Evolutionary conservation across 2,113 vertebrate species (phyloP), one percentile per base, ranked within the genome.

Genomic region (Caracal caracal): DNA sequence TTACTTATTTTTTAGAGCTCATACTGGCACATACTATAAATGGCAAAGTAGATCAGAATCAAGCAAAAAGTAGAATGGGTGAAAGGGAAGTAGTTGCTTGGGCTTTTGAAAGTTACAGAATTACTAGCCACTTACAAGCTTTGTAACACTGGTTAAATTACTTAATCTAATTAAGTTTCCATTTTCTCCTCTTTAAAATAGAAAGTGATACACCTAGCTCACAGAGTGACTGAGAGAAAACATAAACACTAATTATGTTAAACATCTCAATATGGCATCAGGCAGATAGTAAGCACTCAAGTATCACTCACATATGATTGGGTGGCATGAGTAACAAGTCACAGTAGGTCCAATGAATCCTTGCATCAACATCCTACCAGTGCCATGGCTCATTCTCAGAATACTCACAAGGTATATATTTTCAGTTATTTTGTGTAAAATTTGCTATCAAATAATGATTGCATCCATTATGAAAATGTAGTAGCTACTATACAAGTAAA

Each of bases 381-480:
- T 53, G 47, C 28, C 56, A 66, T 35, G n/a, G 35, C 59, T 88
- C 56, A 56, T 35, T 75, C 66, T 89, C 68, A 81, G 10, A 82
- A 82, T 51, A 89, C 19, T 82, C 19, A 94, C 20, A 61, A 71
- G 43, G 26, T 40, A 1, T 35, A n/a, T 80, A 61, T 30, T 43
- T 82, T 82, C 51, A 94, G 13, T 61, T 35, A 70, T 70, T 83
- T 71, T 92, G 28, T 59, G 6, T 78, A 78, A 78, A 87, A 11
- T 65, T 92, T 95, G 11, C 35, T 94, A 19, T 88, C 91, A 79
- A 93, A 71, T 65, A 89, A 86, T 33, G 9, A 86, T 43, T 90
- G 1, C 4, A 81, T 75, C 33, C 15, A 95, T 95, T 75, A 87
- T 78, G 33, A 68, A 90, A 90, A 78, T 43, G 26, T 0, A 94